phyloP scores from a whole-genome alignment of 2,797 vertebrate genomes.

The Sebastolobus altivelis region DNA sequence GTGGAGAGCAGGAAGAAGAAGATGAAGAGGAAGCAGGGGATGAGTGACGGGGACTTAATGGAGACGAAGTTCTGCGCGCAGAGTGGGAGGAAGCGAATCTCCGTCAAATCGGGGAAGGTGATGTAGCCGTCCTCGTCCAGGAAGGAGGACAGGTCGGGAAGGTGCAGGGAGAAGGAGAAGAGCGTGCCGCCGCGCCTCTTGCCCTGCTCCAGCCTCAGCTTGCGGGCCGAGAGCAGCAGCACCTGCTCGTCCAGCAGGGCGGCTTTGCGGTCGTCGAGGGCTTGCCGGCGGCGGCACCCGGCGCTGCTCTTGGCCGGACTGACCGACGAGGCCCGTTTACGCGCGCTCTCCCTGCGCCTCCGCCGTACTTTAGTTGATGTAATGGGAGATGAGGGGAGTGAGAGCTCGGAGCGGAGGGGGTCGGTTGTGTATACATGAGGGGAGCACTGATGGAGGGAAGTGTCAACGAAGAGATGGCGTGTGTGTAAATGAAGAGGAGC shows the following conservation, averaged over 20 bases:
- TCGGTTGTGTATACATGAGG: slow-evolving; percentile 84
- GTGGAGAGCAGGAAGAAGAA: slow-evolving; percentile 99
- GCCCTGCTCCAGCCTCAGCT: slow-evolving; percentile 86
- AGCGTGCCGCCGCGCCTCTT: slow-evolving; percentile 85
- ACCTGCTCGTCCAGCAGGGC: slow-evolving; percentile 87
- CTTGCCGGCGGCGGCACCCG: slow-evolving; percentile 75
- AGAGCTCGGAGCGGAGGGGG: slow-evolving; percentile 85
- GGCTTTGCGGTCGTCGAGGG: slow-evolving; percentile 83
- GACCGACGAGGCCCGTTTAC: slow-evolving; percentile 78
- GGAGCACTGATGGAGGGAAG: slow-evolving; percentile 80
- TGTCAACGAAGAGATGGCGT: slow-evolving; percentile 58
- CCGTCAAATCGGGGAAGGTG: slow-evolving; percentile 93
- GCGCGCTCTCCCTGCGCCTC: slow-evolving; percentile 89
- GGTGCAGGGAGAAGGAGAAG: slow-evolving; percentile 99
- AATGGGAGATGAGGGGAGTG: slow-evolving; percentile 85
- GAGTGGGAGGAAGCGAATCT: slow-evolving; percentile 93
- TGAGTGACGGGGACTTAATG: slow-evolving; percentile 95
- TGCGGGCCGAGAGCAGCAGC: slow-evolving; percentile 87
- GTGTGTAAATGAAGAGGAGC: slow-evolving; percentile 75
- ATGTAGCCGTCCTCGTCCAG: slow-evolving; percentile 98
- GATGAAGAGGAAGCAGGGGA: slow-evolving; percentile 99
- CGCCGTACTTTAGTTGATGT: slow-evolving; percentile 89
- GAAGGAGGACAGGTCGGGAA: slow-evolving; percentile 93
- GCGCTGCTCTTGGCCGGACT: slow-evolving; percentile 78
- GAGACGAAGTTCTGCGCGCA: slow-evolving; percentile 94